These are phyloP conservation scores for Trematocara caparti DNA, from an alignment of 2,797 vertebrate genomes.

Conservation along the genomic window DNA sequence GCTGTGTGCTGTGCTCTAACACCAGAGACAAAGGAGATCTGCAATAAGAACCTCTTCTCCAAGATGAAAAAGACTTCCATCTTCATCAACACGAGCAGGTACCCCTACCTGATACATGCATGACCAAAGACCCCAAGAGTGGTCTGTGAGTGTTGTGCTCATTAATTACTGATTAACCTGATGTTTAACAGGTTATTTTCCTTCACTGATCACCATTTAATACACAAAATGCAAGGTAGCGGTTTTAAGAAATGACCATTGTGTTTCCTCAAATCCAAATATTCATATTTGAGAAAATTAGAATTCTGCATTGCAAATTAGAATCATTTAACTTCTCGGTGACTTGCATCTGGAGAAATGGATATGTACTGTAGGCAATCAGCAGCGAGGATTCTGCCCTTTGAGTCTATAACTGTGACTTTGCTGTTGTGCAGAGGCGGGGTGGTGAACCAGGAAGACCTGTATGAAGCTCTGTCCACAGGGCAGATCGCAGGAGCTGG, in stretches of 20 bases:
- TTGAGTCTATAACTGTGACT: not conserved
- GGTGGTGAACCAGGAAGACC: constrained; percentile 78
- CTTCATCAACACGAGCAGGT: constrained; percentile 78
- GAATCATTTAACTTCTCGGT: not conserved
- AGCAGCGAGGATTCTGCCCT: not conserved
- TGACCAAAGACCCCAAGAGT: not conserved
- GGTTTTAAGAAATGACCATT: not conserved
- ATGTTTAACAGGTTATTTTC: not conserved
- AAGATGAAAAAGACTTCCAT: constrained; percentile 73
- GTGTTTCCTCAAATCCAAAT: not conserved
- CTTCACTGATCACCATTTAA: not conserved
- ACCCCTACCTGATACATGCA: not conserved
- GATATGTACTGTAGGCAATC: not conserved
- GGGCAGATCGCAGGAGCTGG: constrained; percentile 74
- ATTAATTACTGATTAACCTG: not conserved
- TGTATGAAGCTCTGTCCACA: constrained; percentile 72
- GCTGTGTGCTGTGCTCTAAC: constrained; percentile 67
- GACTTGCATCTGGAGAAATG: not conserved
- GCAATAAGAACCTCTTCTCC: constrained; percentile 73
- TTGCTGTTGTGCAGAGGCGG: constrained; percentile 61
- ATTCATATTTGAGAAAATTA: not conserved
- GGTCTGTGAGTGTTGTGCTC: not conserved
- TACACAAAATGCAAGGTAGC: not conserved
- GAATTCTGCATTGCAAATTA: too few species aligned
- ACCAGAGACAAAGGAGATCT: constrained; percentile 70